phyloP scores from a whole-genome alignment of 2,797 vertebrate species.

The Lepus oiostolus region DNA sequence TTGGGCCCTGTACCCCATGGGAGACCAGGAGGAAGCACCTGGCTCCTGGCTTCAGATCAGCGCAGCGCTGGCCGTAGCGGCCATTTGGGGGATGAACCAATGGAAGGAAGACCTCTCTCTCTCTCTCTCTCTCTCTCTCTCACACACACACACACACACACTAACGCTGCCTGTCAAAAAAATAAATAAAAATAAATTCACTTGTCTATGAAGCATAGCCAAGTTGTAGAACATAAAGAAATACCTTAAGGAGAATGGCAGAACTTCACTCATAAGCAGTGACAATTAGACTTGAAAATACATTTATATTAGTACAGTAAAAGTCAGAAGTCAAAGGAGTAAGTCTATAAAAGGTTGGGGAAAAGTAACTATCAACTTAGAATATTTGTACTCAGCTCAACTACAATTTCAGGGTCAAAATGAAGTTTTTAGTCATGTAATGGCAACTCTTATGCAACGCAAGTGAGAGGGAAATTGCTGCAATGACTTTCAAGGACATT shows the following conservation, averaged over 20 bases:
- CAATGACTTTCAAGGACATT: background rate
- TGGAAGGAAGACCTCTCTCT: too few relatives aligned
- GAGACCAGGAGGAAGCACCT: too few relatives aligned
- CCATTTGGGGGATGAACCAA: too few relatives aligned
- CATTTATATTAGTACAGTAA: background rate
- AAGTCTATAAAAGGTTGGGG: background rate
- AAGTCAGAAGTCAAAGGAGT: background rate
- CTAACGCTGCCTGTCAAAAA: too few relatives aligned
- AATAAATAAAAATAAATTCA: slow-evolving; percentile 17
- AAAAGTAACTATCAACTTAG: background rate
- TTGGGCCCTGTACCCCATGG: too few relatives aligned
- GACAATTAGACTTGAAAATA: background rate
- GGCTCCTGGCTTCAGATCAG: too few relatives aligned
- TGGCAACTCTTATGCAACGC: background rate
- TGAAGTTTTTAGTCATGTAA: background rate
- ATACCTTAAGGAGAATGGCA: background rate
- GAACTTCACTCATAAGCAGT: background rate
- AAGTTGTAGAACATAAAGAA: background rate
- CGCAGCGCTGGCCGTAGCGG: too few relatives aligned
- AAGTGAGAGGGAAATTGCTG: background rate
- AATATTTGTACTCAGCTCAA: background rate
- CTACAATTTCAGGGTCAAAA: slow-evolving; percentile 18
- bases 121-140: too few relatives aligned
- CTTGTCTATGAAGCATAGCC: background rate
- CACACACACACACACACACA: too few relatives aligned